phyloP scores from a whole-genome alignment of 2,797 vertebrate species.

The Heterohyrax brucei region DNA sequence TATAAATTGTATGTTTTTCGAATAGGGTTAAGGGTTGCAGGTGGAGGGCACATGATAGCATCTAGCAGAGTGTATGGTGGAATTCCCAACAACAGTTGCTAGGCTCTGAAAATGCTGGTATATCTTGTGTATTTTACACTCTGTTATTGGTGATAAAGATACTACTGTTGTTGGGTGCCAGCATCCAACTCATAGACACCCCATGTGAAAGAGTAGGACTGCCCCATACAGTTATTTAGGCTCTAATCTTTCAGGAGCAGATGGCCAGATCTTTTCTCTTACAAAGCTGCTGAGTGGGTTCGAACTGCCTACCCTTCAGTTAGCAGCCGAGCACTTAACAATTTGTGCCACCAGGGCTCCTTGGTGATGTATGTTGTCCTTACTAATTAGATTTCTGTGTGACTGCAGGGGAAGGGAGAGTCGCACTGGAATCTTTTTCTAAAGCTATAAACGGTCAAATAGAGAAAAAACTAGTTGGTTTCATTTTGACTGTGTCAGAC shows the following conservation, averaged over 20 bases:
- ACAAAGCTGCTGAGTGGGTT: too few relatives aligned
- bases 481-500: background rate
- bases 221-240: too few relatives aligned
- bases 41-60: background rate
- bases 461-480: conserved; percentile 33
- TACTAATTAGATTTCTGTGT: conserved; percentile 1
- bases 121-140: background rate
- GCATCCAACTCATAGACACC: too few relatives aligned
- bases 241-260: too few relatives aligned
- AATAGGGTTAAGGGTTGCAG: background rate
- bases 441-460: background rate
- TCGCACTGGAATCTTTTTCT: background rate
- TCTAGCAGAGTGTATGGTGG: background rate
- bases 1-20: background rate
- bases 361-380: background rate
- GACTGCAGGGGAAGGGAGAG: background rate
- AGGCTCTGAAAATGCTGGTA: background rate
- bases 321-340: too few relatives aligned
- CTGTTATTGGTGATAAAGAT: background rate
- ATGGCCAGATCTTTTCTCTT: too few relatives aligned
- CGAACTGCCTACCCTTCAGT: too few relatives aligned
- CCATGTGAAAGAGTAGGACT: too few relatives aligned
- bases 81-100: background rate
- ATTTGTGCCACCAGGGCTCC: background rate
- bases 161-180: too few relatives aligned